Evolutionary conservation across 2,113 vertebrate genomes (phyloP), one percentile per base, ranked within the genome.

Genomic region (Hemiprocne comata): DNA sequence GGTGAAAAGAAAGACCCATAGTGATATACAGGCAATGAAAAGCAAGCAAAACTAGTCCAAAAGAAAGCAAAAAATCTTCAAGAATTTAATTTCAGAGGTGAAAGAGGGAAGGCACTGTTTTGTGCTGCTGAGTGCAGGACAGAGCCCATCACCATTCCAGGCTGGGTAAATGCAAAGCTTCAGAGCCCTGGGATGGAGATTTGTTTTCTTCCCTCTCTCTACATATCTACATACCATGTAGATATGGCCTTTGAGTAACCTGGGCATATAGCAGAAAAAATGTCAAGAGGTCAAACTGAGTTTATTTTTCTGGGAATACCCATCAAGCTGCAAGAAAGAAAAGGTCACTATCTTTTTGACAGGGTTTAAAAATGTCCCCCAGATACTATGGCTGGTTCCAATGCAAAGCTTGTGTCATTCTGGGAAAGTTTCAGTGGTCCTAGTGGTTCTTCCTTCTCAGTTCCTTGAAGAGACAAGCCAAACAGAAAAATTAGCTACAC

Each of bases 301-400:
- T 83, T 89, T 79, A 34, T 74, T 80, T 90, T 88, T 73, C 67
- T 62, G 85, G 82, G 71, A 97, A 89, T 85, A 76, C 58, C 51
- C 58, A 93, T 91, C 81, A 79, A 80, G 42, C 51, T 83, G 11
- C 51, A 53, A 62, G 54, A 65, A 83, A 80, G 36, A 66, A 83
- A 94, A 97, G 89, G 71, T 94, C 74, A 58, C 55, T 74, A 3
- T 83, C 50, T 66, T 55, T 85, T 40, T 93, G 60, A 71, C 58
- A 73, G 71, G 17, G 26, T 74, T 88, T 87, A 5, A 76, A 58
- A 83, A 57, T 1, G 0, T 70, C 60, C 33, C 77, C 33, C 13
- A 42, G 67, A 62, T 55, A 33, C 42, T 65, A 51, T 1, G 2
- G 15, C 13, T 3, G 2, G 16, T 65, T 28, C 33, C 85, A 71